phyloP scores from a whole-genome alignment of 2,888 invertebrate genomes.

The Physocephala rufipes region DNA sequence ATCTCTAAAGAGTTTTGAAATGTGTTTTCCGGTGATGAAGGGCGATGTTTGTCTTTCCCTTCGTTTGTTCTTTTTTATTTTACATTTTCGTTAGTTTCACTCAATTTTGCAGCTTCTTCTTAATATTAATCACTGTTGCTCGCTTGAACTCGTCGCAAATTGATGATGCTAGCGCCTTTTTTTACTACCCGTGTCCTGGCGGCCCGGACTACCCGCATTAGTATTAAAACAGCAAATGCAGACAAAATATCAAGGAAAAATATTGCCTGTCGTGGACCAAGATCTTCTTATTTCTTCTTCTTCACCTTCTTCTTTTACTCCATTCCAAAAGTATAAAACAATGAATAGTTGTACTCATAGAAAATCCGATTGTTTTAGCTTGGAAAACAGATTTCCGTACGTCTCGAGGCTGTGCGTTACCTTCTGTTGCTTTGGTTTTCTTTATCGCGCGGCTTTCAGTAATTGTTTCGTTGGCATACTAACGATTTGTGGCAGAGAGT shows the following conservation, averaged over 20 bases:
- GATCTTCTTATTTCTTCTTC: no score
- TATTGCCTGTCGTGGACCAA: not conserved
- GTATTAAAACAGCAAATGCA: not conserved
- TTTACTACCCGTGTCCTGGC: no score
- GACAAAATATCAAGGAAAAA: not conserved
- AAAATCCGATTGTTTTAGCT: constrained; percentile 24
- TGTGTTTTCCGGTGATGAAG: no score
- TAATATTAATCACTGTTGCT: no score
- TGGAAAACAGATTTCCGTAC: constrained; percentile 7
- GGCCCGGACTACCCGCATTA: not conserved
- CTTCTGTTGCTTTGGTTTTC: not conserved
- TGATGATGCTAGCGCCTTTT: no score
- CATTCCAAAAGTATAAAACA: not conserved
- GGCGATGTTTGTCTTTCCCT: no score
- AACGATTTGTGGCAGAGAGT: not conserved
- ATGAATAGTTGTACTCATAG: constrained; percentile 6
- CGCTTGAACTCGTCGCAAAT: no score
- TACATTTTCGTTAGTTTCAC: not conserved
- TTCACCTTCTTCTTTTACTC: no score
- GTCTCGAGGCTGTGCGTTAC: not conserved
- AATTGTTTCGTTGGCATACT: not conserved
- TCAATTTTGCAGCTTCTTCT: not conserved
- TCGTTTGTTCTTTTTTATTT: not conserved
- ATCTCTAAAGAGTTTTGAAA: no score
- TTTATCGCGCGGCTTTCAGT: not conserved